Percentiles rank a stretch among this genome's conserved stretches.
Conservation (phyloP, 2,888 invertebrate genomes). For the Pandemis heparana region DNA sequence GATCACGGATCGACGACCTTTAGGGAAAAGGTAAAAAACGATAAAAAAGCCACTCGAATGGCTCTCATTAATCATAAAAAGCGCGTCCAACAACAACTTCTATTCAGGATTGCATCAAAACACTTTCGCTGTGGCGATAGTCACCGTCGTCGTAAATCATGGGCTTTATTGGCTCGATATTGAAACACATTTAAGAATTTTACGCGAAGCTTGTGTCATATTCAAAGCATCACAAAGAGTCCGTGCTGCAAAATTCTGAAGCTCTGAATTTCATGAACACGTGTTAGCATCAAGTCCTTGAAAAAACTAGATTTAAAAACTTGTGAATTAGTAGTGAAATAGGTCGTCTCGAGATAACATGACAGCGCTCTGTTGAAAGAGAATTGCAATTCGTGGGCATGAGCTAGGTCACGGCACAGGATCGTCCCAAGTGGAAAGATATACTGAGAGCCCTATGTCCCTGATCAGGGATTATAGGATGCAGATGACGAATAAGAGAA, state of each 20-base stretch:
- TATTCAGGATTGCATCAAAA: slow-evolving; percentile 59
- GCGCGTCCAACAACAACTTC: slow-evolving; percentile 61
- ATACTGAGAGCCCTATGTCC: not conserved
- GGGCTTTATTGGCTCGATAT: slow-evolving; percentile 52
- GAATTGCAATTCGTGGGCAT: too few relatives aligned
- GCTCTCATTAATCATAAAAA: slow-evolving; percentile 72
- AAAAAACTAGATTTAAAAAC: too few relatives aligned
- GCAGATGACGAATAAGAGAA: too few relatives aligned
- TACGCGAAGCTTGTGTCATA: not conserved
- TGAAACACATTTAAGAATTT: slow-evolving; percentile 52
- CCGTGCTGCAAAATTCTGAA: too few relatives aligned
- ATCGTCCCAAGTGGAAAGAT: too few relatives aligned
- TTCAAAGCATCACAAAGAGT: not conserved
- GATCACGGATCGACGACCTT: slow-evolving; percentile 47
- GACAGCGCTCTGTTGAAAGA: too few relatives aligned
- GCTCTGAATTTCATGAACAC: not conserved
- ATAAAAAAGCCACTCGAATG: slow-evolving; percentile 67
- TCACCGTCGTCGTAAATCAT: slow-evolving; percentile 69
- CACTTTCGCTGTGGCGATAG: slow-evolving; percentile 65
- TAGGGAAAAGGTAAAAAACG: slow-evolving; percentile 57
- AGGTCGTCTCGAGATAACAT: too few relatives aligned
- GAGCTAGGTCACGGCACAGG: too few relatives aligned
- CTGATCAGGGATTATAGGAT: too few relatives aligned
- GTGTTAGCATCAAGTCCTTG: not conserved
- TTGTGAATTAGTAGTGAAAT: too few relatives aligned